Percentiles rank a stretch among this genome's conserved stretches.
Conservation (phyloP, 1,140 invertebrate genomes). For the Temnothorax nylanderi region DNA sequence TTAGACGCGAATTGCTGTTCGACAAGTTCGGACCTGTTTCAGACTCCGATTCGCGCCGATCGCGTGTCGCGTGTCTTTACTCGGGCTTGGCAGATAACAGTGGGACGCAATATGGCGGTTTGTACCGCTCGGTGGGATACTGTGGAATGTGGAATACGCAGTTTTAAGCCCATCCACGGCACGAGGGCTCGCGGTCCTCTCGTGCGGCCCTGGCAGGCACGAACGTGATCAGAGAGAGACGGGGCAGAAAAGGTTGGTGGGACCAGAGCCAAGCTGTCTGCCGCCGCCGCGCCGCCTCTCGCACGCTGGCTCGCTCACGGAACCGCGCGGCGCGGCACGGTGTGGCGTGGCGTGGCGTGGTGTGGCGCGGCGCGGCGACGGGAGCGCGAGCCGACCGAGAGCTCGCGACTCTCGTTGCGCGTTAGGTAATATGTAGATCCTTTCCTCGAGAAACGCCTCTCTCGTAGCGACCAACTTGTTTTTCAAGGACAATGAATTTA, state of each 20-base stretch:
- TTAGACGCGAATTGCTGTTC: background rate
- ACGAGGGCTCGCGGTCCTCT: constrained; percentile 18
- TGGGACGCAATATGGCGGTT: constrained; percentile 43
- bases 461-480: constrained; percentile 43
- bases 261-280: constrained; percentile 85
- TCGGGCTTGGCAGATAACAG: constrained; percentile 23
- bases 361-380: background rate
- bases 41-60: background rate
- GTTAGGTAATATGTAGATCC: constrained; percentile 59
- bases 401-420: constrained; percentile 20
- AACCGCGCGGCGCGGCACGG: constrained; percentile 11
- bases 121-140: constrained; percentile 10
- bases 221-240: constrained; percentile 60
- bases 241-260: constrained; percentile 78
- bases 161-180: background rate
- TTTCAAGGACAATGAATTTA: constrained; percentile 67
- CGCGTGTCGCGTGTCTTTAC: background rate
- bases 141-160: background rate
- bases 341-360: constrained; percentile 61
- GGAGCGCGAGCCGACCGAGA: constrained; percentile 6
- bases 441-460: constrained; percentile 48
- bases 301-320: constrained; percentile 76
- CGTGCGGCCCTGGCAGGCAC: constrained; percentile 35
- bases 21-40: background rate
- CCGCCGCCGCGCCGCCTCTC: constrained; percentile 74